These are phyloP conservation scores for Bucco capensis DNA, from an alignment of 2,113 vertebrate species.

Conservation along the genomic window DNA sequence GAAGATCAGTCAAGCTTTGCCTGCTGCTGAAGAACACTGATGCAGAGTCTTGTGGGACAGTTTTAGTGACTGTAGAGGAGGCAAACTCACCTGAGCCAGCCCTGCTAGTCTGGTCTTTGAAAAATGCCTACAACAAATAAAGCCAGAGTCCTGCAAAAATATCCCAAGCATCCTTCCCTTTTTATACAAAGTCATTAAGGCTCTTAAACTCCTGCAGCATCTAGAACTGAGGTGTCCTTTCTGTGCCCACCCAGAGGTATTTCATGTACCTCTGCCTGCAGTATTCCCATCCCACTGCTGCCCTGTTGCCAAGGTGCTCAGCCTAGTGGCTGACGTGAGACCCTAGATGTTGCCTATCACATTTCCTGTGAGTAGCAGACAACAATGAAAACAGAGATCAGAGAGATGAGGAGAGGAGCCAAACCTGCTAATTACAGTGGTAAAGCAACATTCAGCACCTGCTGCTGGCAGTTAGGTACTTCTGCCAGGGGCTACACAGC, in stretches of 20 bases:
- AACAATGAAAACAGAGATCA: slow-evolving; percentile 43
- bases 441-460: slow-evolving; percentile 15
- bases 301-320: slow-evolving; percentile 38
- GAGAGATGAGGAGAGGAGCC: neutral
- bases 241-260: neutral
- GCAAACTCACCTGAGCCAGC: slow-evolving; percentile 35
- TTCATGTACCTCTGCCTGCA: neutral
- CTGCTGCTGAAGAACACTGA: slow-evolving; percentile 45
- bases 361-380: slow-evolving; percentile 21
- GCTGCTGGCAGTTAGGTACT: neutral
- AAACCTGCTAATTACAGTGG: slow-evolving; percentile 16
- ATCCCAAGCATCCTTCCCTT: neutral
- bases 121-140: neutral
- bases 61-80: slow-evolving; percentile 29
- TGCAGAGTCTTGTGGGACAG: slow-evolving; percentile 36
- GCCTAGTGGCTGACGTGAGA: slow-evolving; percentile 15
- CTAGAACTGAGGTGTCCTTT: neutral
- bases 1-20: slow-evolving; percentile 46
- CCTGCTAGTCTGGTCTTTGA: neutral
- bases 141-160: neutral
- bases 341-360: slow-evolving; percentile 27
- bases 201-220: neutral
- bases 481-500: neutral
- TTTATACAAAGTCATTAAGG: neutral
- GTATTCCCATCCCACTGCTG: neutral